Evolutionary conservation across 2,888 invertebrate species (phyloP).

Genomic region (Rotaria socialis): DNA sequence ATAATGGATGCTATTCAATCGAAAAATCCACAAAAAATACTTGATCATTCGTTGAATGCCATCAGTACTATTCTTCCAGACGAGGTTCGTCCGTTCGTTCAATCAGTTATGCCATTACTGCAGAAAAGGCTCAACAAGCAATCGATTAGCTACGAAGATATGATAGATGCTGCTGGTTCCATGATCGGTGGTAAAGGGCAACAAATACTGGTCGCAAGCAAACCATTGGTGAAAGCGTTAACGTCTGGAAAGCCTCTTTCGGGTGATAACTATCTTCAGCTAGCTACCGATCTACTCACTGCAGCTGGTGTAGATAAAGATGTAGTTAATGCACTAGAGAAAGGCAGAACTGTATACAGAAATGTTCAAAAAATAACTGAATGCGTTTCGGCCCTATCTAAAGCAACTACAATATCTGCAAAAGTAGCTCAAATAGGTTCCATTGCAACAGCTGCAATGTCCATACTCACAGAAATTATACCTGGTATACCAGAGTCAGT

Average conservation of each 20-base stretch:
- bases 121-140: not conserved
- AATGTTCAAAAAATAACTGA: not conserved
- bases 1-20: not conserved
- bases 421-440: not conserved
- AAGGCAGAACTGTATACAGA: not conserved
- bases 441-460: not conserved
- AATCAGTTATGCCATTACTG: not conserved
- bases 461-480: not conserved
- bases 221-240: not conserved
- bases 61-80: not conserved
- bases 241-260: not conserved
- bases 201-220: not conserved
- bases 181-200: not conserved
- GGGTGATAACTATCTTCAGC: not conserved
- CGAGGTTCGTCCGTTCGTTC: not conserved
- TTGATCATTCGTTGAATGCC: not conserved
- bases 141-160: not conserved
- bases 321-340: not conserved
- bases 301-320: not conserved
- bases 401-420: not conserved
- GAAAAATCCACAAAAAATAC: not conserved
- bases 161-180: not conserved
- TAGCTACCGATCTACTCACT: not conserved
- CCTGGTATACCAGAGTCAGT: not conserved
- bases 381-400: not conserved